Percentiles rank a stretch among this genome's conserved stretches.
Evolutionary conservation across 1,140 invertebrate species (phyloP).

Genomic region (Drosophila grimshawi): DNA sequence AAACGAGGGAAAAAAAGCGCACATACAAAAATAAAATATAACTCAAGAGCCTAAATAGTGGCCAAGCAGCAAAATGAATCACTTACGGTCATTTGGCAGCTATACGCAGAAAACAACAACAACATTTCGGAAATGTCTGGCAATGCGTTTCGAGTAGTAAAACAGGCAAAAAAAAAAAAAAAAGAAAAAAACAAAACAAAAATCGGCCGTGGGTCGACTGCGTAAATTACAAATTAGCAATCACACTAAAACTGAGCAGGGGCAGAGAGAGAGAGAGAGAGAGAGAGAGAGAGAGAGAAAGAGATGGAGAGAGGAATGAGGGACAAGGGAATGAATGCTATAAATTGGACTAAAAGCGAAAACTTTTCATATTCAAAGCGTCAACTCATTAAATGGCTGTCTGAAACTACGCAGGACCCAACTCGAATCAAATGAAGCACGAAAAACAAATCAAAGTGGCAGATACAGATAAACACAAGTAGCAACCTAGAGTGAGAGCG

Average conservation of each 20-base stretch:
- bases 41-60: slow-evolving; percentile 46
- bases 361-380: slow-evolving; percentile 82
- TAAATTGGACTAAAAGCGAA: slow-evolving; percentile 63
- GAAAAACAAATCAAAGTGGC: slow-evolving; percentile 80
- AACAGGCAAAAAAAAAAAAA: slow-evolving; percentile 16
- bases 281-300: not conserved
- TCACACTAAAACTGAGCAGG: slow-evolving; percentile 70
- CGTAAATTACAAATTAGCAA: slow-evolving; percentile 83
- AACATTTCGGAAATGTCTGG: slow-evolving; percentile 40
- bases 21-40: not conserved
- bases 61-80: slow-evolving; percentile 69
- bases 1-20: not conserved
- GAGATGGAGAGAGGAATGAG: not conserved
- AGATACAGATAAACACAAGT: slow-evolving; percentile 15
- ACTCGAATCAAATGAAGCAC: slow-evolving; percentile 79
- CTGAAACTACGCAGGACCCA: slow-evolving; percentile 64
- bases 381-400: slow-evolving; percentile 78
- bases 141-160: slow-evolving; percentile 59
- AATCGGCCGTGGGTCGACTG: slow-evolving; percentile 69
- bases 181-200: slow-evolving; percentile 14
- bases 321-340: slow-evolving; percentile 20
- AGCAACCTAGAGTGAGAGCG: not conserved
- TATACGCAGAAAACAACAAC: slow-evolving; percentile 12
- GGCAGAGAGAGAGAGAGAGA: not conserved
- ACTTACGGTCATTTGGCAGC: slow-evolving; percentile 70